Base-by-base conservation (phyloP, 2,888 invertebrate species). In the Eugnorisma glareosa region DNA sequence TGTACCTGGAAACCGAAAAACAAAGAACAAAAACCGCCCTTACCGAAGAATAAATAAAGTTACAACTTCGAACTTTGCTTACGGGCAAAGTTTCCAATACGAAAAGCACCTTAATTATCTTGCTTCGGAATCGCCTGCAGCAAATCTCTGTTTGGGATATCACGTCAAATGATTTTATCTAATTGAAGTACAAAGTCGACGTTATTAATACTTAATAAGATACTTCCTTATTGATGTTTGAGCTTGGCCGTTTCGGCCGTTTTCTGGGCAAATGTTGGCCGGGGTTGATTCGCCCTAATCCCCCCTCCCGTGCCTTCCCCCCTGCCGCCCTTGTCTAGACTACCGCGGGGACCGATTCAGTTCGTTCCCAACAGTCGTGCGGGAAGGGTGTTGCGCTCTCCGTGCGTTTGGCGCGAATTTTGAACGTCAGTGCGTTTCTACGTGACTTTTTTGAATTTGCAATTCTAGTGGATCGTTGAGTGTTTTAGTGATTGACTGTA, bases 261-360 rank as follows among this genome's bases (percentile, higher is more conserved):
- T 88, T 93, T 91, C 92, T 93, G 92, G 91, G 92, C 91, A 93
- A 94, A 93, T 91, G 93, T 91, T 93, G 90, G 92, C 90, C 89
- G 91, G 93, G 94, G 94, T 94, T 93, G 93, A 90, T 93, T 93
- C 88, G 89, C 92, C 92, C 91, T 82, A 78, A 79, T 89, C 91
- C 86, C 85, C 89, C 85, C 83, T 89, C 85, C 88, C 75, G 77
- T 77, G 71, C 80, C 75, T 75, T 87, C 88, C 76, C 86, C 86
- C 84, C 84, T 63, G 85, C 89, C 90, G 89, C 90, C 93, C 93
- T 92, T 92, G 96, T 95, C 95, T 96, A 95, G 96, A 95, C 96
- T 91, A 87, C 83, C 89, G 88, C 85, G 88, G 92, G 91, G 91
- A 91, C 91, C 87, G 83, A 86, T 90, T 91, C 91, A 96, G 96